Conservation (phyloP, 2,113 vertebrate species). For the Labeo catla region DNA sequence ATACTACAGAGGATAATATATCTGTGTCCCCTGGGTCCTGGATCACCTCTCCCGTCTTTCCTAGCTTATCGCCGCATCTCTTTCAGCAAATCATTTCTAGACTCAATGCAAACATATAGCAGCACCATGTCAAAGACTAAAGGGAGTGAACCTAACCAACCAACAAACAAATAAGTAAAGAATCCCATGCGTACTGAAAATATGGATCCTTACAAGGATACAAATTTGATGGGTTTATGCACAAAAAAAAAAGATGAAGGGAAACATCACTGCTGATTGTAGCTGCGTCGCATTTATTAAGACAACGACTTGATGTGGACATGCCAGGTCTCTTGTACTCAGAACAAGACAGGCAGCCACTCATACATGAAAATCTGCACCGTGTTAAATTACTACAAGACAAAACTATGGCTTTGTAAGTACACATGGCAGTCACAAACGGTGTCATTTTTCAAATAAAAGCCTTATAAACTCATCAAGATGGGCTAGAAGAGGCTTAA, state of each 20-base stretch:
- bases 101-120: constrained; percentile 60
- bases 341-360: constrained; percentile 60
- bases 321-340: constrained; percentile 62
- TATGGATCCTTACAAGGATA: not conserved
- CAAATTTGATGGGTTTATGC: constrained; percentile 8
- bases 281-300: constrained; percentile 78
- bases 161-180: constrained; percentile 17
- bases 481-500: constrained; percentile 67
- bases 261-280: constrained; percentile 55
- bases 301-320: constrained; percentile 70
- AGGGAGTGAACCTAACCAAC: not conserved
- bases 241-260: constrained; percentile 44
- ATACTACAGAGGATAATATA: constrained; percentile 65
- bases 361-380: constrained; percentile 63
- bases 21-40: constrained; percentile 75
- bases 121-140: constrained; percentile 62
- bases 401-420: constrained; percentile 77
- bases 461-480: constrained; percentile 78
- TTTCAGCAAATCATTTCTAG: constrained; percentile 49
- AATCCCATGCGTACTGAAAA: not conserved
- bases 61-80: constrained; percentile 54
- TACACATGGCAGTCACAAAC: constrained; percentile 72
- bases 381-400: constrained; percentile 72
- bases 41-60: constrained; percentile 71
- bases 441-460: constrained; percentile 69